Evolutionary conservation across 2,888 invertebrate species (phyloP).

Genomic region (Coenonympha glycerion): DNA sequence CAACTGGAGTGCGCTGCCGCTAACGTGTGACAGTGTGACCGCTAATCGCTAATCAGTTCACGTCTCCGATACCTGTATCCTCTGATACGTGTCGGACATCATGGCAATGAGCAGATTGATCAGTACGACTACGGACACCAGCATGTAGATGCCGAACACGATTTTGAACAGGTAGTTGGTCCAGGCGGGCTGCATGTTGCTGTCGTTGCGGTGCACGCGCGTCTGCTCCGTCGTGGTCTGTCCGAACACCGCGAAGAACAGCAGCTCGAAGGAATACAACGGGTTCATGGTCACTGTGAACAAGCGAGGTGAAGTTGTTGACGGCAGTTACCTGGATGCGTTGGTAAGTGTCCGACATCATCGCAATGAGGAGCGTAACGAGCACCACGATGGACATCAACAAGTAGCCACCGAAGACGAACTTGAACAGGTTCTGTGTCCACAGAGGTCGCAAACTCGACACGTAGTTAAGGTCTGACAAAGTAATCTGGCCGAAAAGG

Average conservation of each 20-base stretch:
- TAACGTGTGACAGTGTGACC: no score
- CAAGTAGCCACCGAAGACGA: conserved; percentile 97
- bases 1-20: neutral
- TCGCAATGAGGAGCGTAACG: conserved; percentile 99
- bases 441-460: conserved; percentile 82
- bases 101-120: conserved; percentile 99
- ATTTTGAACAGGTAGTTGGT: conserved; percentile 91
- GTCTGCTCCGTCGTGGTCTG: conserved; percentile 90
- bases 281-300: conserved; percentile 94
- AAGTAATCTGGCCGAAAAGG: conserved; percentile 95
- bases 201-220: conserved; percentile 78
- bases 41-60: conserved; percentile 25
- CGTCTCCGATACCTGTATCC: conserved; percentile 88
- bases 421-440: conserved; percentile 91
- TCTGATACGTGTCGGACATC: conserved; percentile 99
- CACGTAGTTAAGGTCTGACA: conserved; percentile 87
- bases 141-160: conserved; percentile 95
- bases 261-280: conserved; percentile 94
- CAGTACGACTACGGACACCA: conserved; percentile 98
- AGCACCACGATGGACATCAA: conserved; percentile 98
- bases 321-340: conserved; percentile 91
- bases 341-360: conserved; percentile 99
- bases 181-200: conserved; percentile 84
- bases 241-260: conserved; percentile 99
- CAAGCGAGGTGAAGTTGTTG: conserved; percentile 56